These are phyloP conservation scores for Origma solitaria DNA, from an alignment of 2,113 vertebrate species.

Conservation along the genomic window DNA sequence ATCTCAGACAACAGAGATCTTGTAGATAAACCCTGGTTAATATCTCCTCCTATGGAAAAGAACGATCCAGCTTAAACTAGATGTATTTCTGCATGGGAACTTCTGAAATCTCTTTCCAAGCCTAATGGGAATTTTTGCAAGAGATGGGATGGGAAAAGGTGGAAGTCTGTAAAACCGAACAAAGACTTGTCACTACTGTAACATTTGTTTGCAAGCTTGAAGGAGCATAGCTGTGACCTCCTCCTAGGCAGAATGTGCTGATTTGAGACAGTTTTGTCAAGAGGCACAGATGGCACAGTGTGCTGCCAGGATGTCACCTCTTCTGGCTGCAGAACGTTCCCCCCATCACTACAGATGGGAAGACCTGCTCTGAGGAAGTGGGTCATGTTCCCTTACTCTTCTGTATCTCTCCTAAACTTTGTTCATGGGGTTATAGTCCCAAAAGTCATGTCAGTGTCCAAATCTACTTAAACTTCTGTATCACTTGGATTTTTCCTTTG, in stretches of 20 bases:
- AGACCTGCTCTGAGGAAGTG: not conserved
- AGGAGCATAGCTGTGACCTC: not conserved
- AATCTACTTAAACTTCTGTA: not conserved
- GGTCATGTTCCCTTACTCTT: not conserved
- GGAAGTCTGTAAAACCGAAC: not conserved
- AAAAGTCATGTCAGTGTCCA: not conserved
- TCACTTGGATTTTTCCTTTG: not conserved
- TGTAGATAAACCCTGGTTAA: not conserved
- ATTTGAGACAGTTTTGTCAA: not conserved
- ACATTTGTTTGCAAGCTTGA: not conserved
- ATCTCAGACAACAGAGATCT: not conserved
- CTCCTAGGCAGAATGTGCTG: not conserved
- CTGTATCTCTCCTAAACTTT: not conserved
- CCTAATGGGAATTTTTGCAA: not conserved
- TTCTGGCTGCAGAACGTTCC: not conserved
- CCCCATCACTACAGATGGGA: not conserved
- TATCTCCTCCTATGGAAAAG: not conserved
- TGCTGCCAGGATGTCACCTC: not conserved
- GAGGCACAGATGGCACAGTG: slow-evolving; percentile 9
- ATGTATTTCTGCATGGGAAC: not conserved
- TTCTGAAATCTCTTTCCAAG: not conserved
- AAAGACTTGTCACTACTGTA: not conserved
- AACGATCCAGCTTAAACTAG: not conserved
- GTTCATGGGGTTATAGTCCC: not conserved
- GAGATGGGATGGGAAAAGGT: not conserved